Evolutionary conservation across 1,140 invertebrate species (phyloP).

Genomic region (Magallana gigas): DNA sequence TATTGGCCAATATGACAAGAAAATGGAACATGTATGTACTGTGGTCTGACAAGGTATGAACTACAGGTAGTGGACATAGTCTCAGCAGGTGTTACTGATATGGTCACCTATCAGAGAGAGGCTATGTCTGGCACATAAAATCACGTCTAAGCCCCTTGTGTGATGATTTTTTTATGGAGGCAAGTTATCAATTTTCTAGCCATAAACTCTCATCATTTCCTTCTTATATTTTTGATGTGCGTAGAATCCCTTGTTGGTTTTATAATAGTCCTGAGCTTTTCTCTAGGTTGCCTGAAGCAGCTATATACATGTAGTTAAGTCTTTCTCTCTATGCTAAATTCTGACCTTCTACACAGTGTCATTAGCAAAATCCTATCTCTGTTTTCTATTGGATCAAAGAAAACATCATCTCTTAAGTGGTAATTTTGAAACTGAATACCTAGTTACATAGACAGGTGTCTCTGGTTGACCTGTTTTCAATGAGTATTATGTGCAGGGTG

Average conservation of each 20-base stretch:
- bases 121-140: neutral
- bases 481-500: neutral
- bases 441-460: neutral
- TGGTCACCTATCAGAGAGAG: neutral
- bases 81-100: neutral
- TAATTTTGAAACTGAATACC: neutral
- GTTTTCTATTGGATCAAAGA: neutral
- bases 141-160: neutral
- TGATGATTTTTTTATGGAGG: constrained; percentile 6
- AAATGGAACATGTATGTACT: too few species aligned
- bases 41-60: too few species aligned
- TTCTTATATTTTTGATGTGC: too few species aligned
- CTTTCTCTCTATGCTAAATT: too few species aligned
- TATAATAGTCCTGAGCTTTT: too few species aligned
- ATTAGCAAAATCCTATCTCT: neutral
- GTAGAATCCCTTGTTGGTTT: too few species aligned
- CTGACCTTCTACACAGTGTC: too few species aligned
- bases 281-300: too few species aligned
- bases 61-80: too few species aligned
- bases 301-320: too few species aligned
- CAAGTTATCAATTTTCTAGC: constrained; percentile 19
- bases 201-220: neutral
- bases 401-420: neutral
- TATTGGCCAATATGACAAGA: too few species aligned
- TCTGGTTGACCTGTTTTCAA: constrained; percentile 4